Evolutionary conservation across 2,797 vertebrate genomes (phyloP).

Genomic region (Triplophysa yarkandensis): DNA sequence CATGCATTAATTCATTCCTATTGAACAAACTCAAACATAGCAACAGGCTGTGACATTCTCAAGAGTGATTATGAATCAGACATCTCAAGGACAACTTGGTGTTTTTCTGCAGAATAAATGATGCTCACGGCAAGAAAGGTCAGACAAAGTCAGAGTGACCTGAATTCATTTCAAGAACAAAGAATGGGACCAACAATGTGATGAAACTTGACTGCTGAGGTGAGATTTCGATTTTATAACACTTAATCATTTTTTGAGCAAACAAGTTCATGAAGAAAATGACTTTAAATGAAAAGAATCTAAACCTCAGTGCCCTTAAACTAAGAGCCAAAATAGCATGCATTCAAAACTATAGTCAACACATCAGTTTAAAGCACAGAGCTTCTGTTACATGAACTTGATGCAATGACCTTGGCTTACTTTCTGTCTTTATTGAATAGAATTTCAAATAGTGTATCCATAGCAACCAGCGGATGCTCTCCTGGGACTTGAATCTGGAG

Average conservation of each 20-base stretch:
- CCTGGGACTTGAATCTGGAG: slow-evolving; percentile 11
- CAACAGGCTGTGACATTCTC: slow-evolving; percentile 7
- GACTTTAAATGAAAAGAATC: not conserved
- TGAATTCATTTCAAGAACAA: not conserved
- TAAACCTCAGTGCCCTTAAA: not conserved
- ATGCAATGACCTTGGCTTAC: slow-evolving; percentile 12
- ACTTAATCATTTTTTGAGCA: not conserved
- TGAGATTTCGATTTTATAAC: not conserved
- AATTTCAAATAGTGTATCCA: slow-evolving; percentile 15
- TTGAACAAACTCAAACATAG: not conserved
- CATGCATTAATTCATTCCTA: not conserved
- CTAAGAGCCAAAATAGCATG: not conserved
- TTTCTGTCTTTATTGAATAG: slow-evolving; percentile 19
- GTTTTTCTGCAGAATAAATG: slow-evolving; percentile 16
- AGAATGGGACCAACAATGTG: not conserved
- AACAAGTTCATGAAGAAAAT: not conserved
- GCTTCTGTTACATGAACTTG: slow-evolving; percentile 4
- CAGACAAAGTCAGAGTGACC: not conserved
- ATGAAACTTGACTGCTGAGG: not conserved
- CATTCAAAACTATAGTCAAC: not conserved
- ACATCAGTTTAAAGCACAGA: not conserved
- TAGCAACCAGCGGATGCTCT: not conserved
- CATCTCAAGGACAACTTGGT: slow-evolving; percentile 14
- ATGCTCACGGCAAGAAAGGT: slow-evolving; percentile 4
- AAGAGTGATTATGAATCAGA: slow-evolving; percentile 1